These are phyloP conservation scores for Dolichoris vasculosae DNA, from an alignment of 1,140 invertebrate species.

Conservation along the genomic window DNA sequence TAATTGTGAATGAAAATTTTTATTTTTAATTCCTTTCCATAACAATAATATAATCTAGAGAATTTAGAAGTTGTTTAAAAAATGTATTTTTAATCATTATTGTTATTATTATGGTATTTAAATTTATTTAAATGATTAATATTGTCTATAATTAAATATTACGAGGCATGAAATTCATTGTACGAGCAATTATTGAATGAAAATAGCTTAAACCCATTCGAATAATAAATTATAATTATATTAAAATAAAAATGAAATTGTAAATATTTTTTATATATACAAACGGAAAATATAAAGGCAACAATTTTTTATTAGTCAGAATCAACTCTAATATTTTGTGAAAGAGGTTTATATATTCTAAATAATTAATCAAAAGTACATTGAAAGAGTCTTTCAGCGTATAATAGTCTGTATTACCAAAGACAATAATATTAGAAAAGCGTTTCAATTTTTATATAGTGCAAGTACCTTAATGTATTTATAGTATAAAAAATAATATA, in stretches of 20 bases:
- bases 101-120: background rate
- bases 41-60: too few species aligned
- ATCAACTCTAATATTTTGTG: background rate
- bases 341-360: background rate
- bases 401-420: constrained; percentile 12
- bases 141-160: background rate
- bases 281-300: too few species aligned
- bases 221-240: background rate
- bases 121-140: background rate
- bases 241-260: background rate
- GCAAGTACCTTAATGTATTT: background rate
- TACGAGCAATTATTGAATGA: background rate
- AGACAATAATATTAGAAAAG: constrained; percentile 21
- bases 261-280: too few species aligned
- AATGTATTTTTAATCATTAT: background rate
- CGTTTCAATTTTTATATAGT: background rate
- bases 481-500: background rate
- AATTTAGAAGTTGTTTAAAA: too few species aligned
- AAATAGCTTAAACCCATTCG: background rate
- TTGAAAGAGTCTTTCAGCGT: background rate
- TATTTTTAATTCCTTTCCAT: too few species aligned
- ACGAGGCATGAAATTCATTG: background rate
- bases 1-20: too few species aligned
- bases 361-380: background rate
- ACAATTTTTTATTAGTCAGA: background rate